Evolutionary conservation across 2,797 vertebrate species (phyloP), one percentile per base, ranked within the genome.

Genomic region (Hypotaenidia okinawae): DNA sequence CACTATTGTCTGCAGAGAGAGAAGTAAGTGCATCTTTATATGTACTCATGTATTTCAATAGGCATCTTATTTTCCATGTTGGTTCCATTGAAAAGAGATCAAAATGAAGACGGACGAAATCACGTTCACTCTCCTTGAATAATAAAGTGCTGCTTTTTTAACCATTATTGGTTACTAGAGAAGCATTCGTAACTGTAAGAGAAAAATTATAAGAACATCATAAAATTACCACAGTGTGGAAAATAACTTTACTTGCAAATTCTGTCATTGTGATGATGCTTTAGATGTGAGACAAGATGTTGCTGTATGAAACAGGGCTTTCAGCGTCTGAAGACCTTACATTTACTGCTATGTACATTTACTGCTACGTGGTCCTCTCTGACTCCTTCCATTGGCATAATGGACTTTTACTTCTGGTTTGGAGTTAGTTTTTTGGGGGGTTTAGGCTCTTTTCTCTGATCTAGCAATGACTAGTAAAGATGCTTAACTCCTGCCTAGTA

Each of bases 271-370:
- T 25, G 23, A 25, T 76, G 32, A 35, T 1, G 6, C 28, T 61
- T 67, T 28, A 72, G 28, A 55, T 0, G 0, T 9, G 25, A 90
- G 52, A 45, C 28, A 55, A 82, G 33, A n/a, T 58, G 27, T 25
- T 80, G 30, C 21, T 74, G 32, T 32, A 28, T 1, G 5, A 64
- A 45, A 33, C 25, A 54, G 54, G 18, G 17, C 21, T 90, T 28
- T 79, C 25, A 30, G 35, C 43, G 19, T n/a, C 39, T 64, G 35
- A 19, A 85, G n/a, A 15, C n/a, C 0, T 0, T 9, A 2, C 18
- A 27, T 13, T 58, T 37, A 28, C 49, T 79, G 43, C 45, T 57
- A 3, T 28, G 30, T 75, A 2, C 18, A 27, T 13, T 58, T 37
- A 28, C 49, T 79, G 43, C 45, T 57, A 3, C 25, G 30, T 75